Conservation (phyloP, 1,140 invertebrate species). For the Caerostris darwini region DNA sequence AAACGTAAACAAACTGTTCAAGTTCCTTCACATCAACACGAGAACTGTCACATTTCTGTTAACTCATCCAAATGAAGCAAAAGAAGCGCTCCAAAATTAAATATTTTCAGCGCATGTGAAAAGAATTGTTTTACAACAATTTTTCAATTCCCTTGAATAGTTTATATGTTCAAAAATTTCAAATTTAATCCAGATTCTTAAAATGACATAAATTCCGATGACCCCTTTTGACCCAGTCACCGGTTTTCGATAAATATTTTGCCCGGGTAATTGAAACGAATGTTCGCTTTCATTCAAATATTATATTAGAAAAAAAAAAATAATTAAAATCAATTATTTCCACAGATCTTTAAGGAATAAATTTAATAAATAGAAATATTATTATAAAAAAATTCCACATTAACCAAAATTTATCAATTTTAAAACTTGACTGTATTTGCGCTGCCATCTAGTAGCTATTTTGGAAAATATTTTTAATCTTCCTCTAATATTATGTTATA, state of each 20-base stretch:
- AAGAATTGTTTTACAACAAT: neutral
- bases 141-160: neutral
- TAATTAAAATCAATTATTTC: no score
- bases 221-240: constrained; percentile 29
- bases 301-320: no score
- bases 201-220: constrained; percentile 39
- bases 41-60: neutral
- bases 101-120: neutral
- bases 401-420: no score
- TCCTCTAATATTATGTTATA: no score
- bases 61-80: neutral
- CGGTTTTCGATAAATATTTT: neutral
- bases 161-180: constrained; percentile 3
- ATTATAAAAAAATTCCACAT: no score
- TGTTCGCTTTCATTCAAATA: no score
- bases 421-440: no score
- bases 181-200: neutral
- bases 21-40: constrained; percentile 15
- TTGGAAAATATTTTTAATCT: no score
- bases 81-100: neutral
- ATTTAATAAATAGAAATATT: no score
- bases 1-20: neutral
- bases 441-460: no score
- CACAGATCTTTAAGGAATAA: no score
- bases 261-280: no score